Conservation (phyloP, 1,140 invertebrate species). For the Solenopsis invicta region DNA sequence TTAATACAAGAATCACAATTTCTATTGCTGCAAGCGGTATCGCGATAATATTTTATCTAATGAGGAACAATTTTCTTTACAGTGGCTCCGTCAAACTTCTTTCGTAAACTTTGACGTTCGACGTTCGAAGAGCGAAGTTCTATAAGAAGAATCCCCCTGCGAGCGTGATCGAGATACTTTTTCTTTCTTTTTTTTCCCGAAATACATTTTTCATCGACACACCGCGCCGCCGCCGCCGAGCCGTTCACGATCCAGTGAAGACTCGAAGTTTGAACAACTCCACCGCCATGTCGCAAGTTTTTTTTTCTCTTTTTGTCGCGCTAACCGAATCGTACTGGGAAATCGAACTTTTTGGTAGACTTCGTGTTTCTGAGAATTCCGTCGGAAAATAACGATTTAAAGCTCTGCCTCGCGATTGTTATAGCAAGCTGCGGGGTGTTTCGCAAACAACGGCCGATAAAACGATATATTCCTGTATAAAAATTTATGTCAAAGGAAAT, state of each 20-base stretch:
- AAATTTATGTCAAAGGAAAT: not conserved
- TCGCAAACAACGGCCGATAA: not conserved
- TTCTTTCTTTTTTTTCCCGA: slow-evolving; percentile 6
- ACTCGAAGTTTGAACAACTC: slow-evolving; percentile 28
- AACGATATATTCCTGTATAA: not conserved
- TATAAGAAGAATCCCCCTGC: slow-evolving; percentile 7
- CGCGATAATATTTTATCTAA: not conserved
- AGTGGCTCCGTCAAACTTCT: slow-evolving; percentile 8
- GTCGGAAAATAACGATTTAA: slow-evolving; percentile 19
- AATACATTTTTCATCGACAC: slow-evolving; percentile 55
- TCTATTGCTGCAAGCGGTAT: not conserved
- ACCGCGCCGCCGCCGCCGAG: not conserved
- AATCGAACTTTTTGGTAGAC: slow-evolving; percentile 41
- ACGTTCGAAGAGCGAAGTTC: not conserved
- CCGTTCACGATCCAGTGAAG: slow-evolving; percentile 24
- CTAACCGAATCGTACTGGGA: slow-evolving; percentile 42
- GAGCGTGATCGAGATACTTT: not conserved
- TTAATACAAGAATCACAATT: not conserved
- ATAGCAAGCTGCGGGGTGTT: not conserved
- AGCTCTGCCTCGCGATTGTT: not conserved
- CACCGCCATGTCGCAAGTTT: slow-evolving; percentile 25
- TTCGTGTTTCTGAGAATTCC: slow-evolving; percentile 4
- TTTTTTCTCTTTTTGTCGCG: slow-evolving; percentile 29
- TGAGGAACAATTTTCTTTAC: slow-evolving; percentile 6
- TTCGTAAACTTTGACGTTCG: not conserved